Evolutionary conservation across 2,888 invertebrate genomes (phyloP).

Genomic region (Phyto melanocephala): DNA sequence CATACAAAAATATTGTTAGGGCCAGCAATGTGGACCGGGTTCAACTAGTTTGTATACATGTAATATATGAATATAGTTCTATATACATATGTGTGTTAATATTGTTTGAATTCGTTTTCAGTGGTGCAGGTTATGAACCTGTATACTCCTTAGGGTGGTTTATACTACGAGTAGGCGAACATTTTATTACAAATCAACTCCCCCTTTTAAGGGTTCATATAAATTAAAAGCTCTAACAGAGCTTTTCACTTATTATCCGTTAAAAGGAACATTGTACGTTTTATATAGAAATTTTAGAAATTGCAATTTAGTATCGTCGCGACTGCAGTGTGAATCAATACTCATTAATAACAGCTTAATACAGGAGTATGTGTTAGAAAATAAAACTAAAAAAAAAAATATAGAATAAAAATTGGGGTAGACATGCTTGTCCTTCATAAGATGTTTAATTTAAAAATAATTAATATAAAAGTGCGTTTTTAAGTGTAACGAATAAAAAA

Average conservation of each 20-base stretch:
- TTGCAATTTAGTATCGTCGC: constrained; percentile 79
- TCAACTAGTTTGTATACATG: not conserved
- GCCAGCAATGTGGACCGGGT: too few species aligned
- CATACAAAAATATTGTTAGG: too few species aligned
- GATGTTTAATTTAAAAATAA: constrained; percentile 16
- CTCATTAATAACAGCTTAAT: constrained; percentile 62
- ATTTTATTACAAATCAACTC: constrained; percentile 48
- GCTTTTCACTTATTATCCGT: constrained; percentile 73
- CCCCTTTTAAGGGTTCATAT: constrained; percentile 18
- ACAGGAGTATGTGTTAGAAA: constrained; percentile 43
- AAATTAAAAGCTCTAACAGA: constrained; percentile 59
- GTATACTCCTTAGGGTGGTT: constrained; percentile 64
- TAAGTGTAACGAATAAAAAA: not conserved
- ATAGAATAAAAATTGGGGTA: constrained; percentile 34
- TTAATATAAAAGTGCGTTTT: not conserved
- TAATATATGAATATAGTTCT: not conserved
- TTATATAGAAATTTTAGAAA: constrained; percentile 66
- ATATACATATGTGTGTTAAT: too few species aligned
- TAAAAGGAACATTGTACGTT: constrained; percentile 69
- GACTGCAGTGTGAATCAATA: constrained; percentile 78
- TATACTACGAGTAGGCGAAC: constrained; percentile 64
- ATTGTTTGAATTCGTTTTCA: constrained; percentile 63
- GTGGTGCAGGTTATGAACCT: constrained; percentile 76
- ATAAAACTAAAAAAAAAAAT: constrained; percentile 11
- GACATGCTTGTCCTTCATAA: constrained; percentile 60